Evolutionary conservation across 2,113 vertebrate genomes (phyloP).

Genomic region (Pedionomus torquatus): DNA sequence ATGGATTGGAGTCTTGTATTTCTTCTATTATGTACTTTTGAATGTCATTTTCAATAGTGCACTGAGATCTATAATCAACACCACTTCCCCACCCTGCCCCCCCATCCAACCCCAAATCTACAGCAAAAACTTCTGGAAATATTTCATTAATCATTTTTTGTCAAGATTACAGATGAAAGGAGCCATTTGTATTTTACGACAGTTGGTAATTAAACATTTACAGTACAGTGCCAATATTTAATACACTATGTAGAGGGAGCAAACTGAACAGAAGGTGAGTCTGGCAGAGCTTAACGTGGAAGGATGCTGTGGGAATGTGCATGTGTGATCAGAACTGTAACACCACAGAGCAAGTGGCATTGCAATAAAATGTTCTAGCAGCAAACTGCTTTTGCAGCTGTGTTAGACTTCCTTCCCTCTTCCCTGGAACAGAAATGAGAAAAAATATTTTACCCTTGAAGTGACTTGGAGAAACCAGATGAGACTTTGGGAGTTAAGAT

Average conservation of each 20-base stretch:
- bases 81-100: not conserved
- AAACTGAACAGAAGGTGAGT: constrained; percentile 30
- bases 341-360: not conserved
- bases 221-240: not conserved
- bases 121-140: not conserved
- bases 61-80: not conserved
- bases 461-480: not conserved
- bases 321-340: not conserved
- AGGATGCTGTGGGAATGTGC: not conserved
- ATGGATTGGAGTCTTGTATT: not conserved
- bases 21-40: not conserved
- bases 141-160: not conserved
- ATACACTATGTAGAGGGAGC: not conserved
- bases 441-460: constrained; percentile 23
- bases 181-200: not conserved
- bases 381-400: constrained; percentile 5
- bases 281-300: not conserved
- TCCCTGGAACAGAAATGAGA: not conserved
- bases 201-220: constrained; percentile 33
- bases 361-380: not conserved
- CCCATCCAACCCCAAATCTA: not conserved
- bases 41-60: not conserved
- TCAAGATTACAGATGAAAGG: not conserved
- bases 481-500: not conserved
- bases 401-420: not conserved